Conservation (phyloP, 1,140 invertebrate genomes). For the Heliconius congener region DNA sequence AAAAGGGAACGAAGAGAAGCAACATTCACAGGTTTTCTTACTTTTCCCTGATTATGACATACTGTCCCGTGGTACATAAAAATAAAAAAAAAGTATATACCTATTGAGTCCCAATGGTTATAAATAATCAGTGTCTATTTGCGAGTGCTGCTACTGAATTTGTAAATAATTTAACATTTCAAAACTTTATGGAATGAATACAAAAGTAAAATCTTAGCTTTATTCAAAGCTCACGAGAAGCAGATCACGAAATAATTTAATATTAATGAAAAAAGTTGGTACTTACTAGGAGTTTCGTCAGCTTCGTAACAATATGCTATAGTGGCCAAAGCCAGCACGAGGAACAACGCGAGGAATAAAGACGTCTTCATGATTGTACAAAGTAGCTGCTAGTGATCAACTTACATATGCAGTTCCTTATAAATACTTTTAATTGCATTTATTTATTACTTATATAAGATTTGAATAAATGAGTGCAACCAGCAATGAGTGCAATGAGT, state of each 20-base stretch:
- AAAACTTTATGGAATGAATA: background rate
- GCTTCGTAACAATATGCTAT: background rate
- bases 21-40: too few relatives aligned
- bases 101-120: too few relatives aligned
- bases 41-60: too few relatives aligned
- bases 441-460: background rate
- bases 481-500: too few relatives aligned
- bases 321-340: background rate
- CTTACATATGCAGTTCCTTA: background rate
- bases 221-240: background rate
- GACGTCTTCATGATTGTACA: background rate
- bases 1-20: too few relatives aligned
- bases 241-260: constrained; percentile 4
- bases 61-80: too few relatives aligned
- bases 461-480: background rate
- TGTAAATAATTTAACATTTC: background rate
- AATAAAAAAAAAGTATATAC: too few relatives aligned
- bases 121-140: too few relatives aligned
- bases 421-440: background rate
- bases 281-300: constrained; percentile 1
- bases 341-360: background rate
- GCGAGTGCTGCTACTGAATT: background rate
- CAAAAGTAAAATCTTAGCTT: background rate
- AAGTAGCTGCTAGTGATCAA: background rate
- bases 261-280: background rate